Base-by-base conservation (phyloP, 2,888 invertebrate genomes). In the Drosophila robusta region DNA sequence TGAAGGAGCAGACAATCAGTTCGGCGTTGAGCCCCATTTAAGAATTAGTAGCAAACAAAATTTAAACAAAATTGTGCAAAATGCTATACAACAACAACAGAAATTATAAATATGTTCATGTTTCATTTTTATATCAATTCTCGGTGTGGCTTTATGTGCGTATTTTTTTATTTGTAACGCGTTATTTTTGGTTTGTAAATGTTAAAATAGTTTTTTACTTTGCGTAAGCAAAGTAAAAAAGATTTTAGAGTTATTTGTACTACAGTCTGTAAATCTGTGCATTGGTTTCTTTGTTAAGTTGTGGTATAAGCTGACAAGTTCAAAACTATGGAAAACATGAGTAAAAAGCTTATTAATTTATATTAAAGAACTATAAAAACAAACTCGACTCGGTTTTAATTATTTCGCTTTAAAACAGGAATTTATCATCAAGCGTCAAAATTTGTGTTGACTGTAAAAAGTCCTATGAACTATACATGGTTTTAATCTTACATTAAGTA, bases 261-360 rank as follows among this genome's bases (percentile, higher is more conserved):
- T 55, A 57, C 50, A 63, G 82, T 87, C 79, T 76, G 86, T 89
- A 87, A 78, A 79, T 68, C 68, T 85, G 74, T 87, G 87, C 69
- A 87, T 89, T 77, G 83, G 80, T 85, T 87, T 89, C 82, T 65
- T 83, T 89, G 86, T 85, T 85, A 85, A 89, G 89, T 87, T 87
- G 78, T 87, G 88, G 88, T 82, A 89, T 82, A 89, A 85, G 86
- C 83, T 89, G 89, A 80, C 54, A 85, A 89, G 85, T 89, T 89
- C 88, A 85, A 89, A 87, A 76, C 58, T 65, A 80, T 79, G 57
- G 57, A 75, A 80, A 73, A 83, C 73, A 80, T 73, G 78, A 78
- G 62, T 71, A 78, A 76, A 75, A 80, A 79, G 86, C 85, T 87
- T 85, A 79, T 82, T 85, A 89, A 89, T 87, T 83, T 85, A 85